Conservation (phyloP, 2,113 vertebrate genomes). For the Pan troglodytes region NHGRI_mPanTro3-v2.1_pri NC_072416.2:74975501-74976000, state of each 20-base stretch:
- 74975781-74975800: background rate
- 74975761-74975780: background rate
- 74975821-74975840: background rate
- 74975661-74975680: background rate
- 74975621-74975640: background rate
- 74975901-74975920: background rate
- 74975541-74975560: background rate
- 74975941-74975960: background rate
- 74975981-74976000: background rate
- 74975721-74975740: background rate
- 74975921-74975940: background rate
- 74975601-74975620: background rate
- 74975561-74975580: background rate
- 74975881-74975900: background rate
- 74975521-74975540: background rate
- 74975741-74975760: background rate
- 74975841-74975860: background rate
- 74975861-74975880: accelerated
- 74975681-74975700: background rate
- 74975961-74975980: background rate
- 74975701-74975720: background rate
- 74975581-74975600: background rate
- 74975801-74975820: background rate
- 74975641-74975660: background rate
- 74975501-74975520: background rate